Evolutionary conservation across 2,888 invertebrate species (phyloP).

Genomic region (Diarsia rubi): DNA sequence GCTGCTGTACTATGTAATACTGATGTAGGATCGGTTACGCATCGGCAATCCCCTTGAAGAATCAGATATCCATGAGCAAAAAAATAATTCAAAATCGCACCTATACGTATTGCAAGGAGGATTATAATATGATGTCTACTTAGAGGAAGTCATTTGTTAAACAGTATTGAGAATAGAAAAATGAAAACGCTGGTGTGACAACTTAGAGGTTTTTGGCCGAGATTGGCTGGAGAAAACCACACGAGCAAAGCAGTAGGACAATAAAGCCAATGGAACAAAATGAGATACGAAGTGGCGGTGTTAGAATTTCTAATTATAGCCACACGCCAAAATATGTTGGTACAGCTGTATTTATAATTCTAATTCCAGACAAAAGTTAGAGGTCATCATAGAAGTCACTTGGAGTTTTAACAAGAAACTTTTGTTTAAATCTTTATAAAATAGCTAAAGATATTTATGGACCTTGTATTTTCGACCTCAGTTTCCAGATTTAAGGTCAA

Average conservation of each 20-base stretch:
- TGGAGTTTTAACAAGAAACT: background rate
- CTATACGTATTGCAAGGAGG: background rate
- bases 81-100: background rate
- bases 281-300: background rate
- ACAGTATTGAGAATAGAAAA: background rate
- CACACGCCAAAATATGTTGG: background rate
- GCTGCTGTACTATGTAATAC: background rate
- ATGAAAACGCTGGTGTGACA: too few relatives aligned
- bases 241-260: too few relatives aligned
- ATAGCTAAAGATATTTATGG: conserved; percentile 30
- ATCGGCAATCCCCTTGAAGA: background rate
- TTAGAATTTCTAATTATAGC: background rate
- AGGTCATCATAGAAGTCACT: background rate
- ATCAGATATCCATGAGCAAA: conserved; percentile 13
- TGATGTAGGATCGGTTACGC: conserved; percentile 14
- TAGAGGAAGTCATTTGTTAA: background rate
- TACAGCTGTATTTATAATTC: background rate
- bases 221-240: too few relatives aligned
- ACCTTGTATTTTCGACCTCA: conserved; percentile 63
- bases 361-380: background rate
- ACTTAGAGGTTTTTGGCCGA: too few relatives aligned
- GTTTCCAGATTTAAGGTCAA: conserved; percentile 58
- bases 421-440: background rate
- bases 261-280: too few relatives aligned
- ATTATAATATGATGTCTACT: background rate